Evolutionary conservation across 2,113 vertebrate species (phyloP).

Genomic region (Colinus virginianus): DNA sequence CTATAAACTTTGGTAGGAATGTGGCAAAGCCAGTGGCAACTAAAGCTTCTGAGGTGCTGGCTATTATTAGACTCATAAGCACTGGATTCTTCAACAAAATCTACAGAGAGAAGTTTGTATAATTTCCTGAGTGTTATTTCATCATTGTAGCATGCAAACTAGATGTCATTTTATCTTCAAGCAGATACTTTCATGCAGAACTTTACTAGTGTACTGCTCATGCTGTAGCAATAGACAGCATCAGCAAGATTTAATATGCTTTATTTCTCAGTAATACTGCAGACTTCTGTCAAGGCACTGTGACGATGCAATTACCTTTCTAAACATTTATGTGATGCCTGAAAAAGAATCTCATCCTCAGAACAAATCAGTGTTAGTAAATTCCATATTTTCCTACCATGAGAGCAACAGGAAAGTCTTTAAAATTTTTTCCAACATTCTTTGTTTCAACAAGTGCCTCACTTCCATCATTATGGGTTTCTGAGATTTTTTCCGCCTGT

Average conservation of each 20-base stretch:
- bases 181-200: background rate
- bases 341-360: background rate
- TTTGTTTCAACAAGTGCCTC: constrained; percentile 1
- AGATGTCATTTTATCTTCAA: background rate
- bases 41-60: constrained; percentile 79
- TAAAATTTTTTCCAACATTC: constrained; percentile 76
- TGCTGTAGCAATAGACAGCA: background rate
- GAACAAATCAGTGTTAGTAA: background rate
- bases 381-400: constrained; percentile 72
- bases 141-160: background rate
- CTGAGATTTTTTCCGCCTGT: constrained; percentile 76
- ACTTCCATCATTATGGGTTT: constrained; percentile 75
- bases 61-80: constrained; percentile 80
- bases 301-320: background rate
- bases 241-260: background rate
- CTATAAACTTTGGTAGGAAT: constrained; percentile 86
- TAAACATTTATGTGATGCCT: background rate
- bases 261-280: background rate
- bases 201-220: background rate
- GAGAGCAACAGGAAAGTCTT: constrained; percentile 78
- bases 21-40: constrained; percentile 84
- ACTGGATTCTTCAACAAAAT: constrained; percentile 82
- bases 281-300: background rate
- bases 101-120: constrained; percentile 39
- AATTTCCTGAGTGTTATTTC: background rate